These are phyloP conservation scores for Lemur catta DNA, from an alignment of 2,797 vertebrate species.

Conservation along the genomic window DNA sequence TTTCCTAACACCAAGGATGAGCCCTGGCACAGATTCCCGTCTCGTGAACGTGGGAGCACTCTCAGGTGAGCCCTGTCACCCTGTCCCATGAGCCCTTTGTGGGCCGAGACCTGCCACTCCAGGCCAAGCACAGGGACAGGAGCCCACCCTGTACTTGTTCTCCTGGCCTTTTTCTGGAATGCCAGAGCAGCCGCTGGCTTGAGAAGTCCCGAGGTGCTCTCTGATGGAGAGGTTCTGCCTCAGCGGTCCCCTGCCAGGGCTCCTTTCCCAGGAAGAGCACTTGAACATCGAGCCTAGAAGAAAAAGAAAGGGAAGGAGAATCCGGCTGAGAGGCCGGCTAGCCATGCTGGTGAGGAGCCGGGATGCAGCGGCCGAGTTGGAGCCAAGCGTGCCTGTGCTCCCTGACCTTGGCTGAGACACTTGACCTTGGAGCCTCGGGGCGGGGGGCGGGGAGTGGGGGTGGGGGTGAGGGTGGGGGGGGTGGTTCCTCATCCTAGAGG, in stretches of 20 bases:
- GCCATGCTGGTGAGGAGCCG: rapidly evolving
- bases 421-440: neutral
- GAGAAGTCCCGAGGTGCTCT: neutral
- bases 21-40: neutral
- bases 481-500: too few relatives aligned
- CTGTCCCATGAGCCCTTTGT: rapidly evolving
- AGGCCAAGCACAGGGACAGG: too few relatives aligned
- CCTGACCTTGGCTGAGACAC: neutral
- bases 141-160: rapidly evolving
- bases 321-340: neutral
- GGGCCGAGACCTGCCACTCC: neutral
- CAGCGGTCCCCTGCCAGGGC: neutral
- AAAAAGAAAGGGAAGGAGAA: neutral
- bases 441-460: too few relatives aligned
- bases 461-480: too few relatives aligned
- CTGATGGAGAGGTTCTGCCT: neutral
- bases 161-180: neutral
- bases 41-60: rapidly evolving
- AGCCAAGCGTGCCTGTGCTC: rapidly evolving
- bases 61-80: rapidly evolving
- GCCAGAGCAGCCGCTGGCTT: neutral
- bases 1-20: neutral
- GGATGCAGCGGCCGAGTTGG: rapidly evolving
- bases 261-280: neutral
- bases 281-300: neutral